A percentile compares a stretch with the other conserved stretches of the same genome.
Evolutionary conservation across 2,113 vertebrate species (phyloP).

Genomic region (Trogon surrucura): DNA sequence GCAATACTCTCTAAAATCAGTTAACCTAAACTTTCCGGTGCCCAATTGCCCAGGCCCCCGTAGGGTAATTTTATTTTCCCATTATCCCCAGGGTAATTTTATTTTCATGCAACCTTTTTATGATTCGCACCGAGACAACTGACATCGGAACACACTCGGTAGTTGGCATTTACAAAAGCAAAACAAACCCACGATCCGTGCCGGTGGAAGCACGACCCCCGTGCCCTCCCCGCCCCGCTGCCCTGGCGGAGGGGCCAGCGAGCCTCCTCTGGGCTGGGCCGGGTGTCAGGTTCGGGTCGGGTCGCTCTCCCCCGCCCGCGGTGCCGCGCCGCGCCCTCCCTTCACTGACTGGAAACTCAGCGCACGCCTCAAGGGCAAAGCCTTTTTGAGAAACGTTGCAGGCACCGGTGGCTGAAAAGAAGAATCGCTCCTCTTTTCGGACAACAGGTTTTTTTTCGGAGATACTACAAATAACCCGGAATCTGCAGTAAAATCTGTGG

Average conservation of each 20-base stretch:
- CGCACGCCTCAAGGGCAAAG: background rate
- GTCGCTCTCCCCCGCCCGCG: background rate
- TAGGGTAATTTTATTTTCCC: background rate
- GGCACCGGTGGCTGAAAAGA: background rate
- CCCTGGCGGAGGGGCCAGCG: no score
- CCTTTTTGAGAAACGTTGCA: background rate
- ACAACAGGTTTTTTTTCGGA: background rate
- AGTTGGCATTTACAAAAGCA: background rate
- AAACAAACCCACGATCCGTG: rapidly evolving
- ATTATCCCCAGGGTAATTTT: background rate
- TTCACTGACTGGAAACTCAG: background rate
- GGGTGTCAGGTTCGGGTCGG: no score
- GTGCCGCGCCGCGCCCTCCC: background rate
- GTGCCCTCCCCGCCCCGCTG: rapidly evolving
- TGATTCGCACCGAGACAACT: background rate
- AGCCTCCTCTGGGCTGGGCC: no score
- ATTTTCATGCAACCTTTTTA: background rate
- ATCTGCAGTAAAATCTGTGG: background rate
- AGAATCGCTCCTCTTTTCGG: background rate
- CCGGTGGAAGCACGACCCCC: background rate
- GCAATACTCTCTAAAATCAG: background rate
- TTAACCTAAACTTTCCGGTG: background rate
- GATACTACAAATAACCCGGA: background rate
- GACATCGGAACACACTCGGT: background rate
- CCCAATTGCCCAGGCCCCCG: background rate